These are phyloP conservation scores for Glandiceps talaboti DNA, from an alignment of 53 echinoderm and acorn worm genomes.

Conservation along the genomic window DNA sequence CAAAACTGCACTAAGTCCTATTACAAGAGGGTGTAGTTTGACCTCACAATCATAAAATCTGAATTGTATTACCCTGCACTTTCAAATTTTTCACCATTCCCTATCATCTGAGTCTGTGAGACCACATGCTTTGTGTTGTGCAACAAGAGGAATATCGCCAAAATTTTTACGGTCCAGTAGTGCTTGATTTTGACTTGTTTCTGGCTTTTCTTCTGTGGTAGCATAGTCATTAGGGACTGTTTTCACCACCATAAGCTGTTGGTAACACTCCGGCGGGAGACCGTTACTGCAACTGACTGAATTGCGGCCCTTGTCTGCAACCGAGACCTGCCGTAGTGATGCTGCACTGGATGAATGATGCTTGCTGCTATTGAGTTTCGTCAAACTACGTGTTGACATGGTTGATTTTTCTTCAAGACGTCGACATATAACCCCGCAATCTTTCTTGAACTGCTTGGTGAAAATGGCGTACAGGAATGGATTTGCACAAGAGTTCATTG, in stretches of 20 bases:
- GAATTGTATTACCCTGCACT: no score
- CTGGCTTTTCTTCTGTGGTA: neutral
- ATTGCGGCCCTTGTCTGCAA: neutral
- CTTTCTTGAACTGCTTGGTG: constrained; percentile 94
- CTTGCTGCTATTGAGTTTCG: neutral
- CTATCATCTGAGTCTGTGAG: neutral
- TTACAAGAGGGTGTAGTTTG: no score
- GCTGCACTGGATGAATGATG: neutral
- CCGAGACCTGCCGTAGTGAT: neutral
- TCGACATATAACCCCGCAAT: constrained; percentile 41
- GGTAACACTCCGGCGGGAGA: neutral
- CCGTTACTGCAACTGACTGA: neutral
- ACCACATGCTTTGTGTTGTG: neutral
- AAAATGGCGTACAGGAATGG: constrained; percentile 85
- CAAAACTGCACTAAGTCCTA: no score
- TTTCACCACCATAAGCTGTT: neutral
- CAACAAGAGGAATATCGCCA: neutral
- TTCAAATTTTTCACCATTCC: no score
- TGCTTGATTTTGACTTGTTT: neutral
- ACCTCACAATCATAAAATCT: no score
- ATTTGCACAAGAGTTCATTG: constrained; percentile 81
- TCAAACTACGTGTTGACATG: neutral
- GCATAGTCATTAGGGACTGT: neutral
- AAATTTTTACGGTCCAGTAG: neutral
- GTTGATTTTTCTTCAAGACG: constrained; percentile 9